Evolutionary conservation across 1,140 invertebrate genomes (phyloP).

Genomic region (Zelostemma sp.): DNA sequence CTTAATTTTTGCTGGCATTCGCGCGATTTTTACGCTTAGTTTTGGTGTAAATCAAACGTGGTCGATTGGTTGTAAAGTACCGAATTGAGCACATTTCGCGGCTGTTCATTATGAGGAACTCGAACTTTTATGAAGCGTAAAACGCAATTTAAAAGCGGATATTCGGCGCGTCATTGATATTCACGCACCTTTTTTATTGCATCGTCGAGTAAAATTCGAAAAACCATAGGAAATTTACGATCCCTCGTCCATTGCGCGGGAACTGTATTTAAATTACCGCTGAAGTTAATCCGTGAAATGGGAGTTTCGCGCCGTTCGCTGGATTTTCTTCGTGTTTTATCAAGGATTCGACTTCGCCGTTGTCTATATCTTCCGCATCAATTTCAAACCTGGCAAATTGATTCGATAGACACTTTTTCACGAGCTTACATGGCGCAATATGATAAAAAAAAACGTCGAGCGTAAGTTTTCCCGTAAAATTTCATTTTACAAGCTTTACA

Average conservation of each 20-base stretch:
- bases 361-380: neutral
- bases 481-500: conserved; percentile 29
- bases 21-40: conserved; percentile 6
- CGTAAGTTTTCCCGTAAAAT: conserved; percentile 34
- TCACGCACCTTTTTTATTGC: neutral
- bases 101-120: no score
- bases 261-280: conserved; percentile 1
- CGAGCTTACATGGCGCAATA: neutral
- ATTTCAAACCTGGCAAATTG: no score
- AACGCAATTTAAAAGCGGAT: neutral
- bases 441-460: conserved; percentile 23
- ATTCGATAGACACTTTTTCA: no score
- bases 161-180: neutral
- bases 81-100: no score
- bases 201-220: neutral
- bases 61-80: neutral
- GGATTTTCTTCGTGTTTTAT: neutral
- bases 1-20: neutral
- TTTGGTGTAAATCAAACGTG: neutral
- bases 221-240: conserved; percentile 1
- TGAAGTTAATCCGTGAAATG: neutral
- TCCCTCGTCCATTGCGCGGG: neutral
- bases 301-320: neutral
- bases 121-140: no score
- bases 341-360: neutral